These are phyloP conservation scores for Fragum fragum DNA, from an alignment of 2,888 invertebrate species.

Conservation along the genomic window DNA sequence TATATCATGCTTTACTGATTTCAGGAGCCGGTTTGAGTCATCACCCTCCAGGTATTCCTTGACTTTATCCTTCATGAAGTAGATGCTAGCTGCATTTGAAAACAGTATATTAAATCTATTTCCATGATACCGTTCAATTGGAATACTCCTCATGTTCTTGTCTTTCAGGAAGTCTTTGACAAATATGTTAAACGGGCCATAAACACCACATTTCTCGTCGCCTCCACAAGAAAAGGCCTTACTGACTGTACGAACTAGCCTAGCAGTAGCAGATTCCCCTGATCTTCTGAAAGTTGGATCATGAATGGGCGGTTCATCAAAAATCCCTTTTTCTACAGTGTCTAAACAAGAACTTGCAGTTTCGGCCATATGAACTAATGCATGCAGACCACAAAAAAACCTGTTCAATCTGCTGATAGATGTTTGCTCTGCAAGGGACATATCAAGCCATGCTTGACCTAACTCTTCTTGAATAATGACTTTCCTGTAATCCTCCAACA, in stretches of 20 bases:
- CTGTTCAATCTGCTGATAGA: constrained; percentile 45
- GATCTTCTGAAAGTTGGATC: constrained; percentile 42
- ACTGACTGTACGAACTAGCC: constrained; percentile 37
- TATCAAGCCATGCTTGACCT: constrained; percentile 26
- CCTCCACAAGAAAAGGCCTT: constrained; percentile 48
- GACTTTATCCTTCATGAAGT: constrained; percentile 43
- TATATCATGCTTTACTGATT: constrained; percentile 44
- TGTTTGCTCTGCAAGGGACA: constrained; percentile 29
- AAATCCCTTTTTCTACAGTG: constrained; percentile 25
- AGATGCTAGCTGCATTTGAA: constrained; percentile 41
- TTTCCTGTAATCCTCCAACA: constrained; percentile 39
- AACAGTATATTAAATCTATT: constrained; percentile 58
- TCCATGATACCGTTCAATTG: constrained; percentile 43
- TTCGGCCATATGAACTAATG: constrained; percentile 24
- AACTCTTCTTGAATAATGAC: constrained; percentile 26
- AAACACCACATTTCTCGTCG: constrained; percentile 52
- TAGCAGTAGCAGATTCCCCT: constrained; percentile 27
- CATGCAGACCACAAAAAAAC: constrained; percentile 58
- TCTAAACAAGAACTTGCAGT: constrained; percentile 23
- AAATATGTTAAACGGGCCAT: constrained; percentile 38
- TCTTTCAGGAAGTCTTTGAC: constrained; percentile 47
- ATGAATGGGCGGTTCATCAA: constrained; percentile 37
- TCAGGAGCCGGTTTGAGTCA: constrained; percentile 45
- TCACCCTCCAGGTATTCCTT: constrained; percentile 35
- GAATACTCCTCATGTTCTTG: constrained; percentile 27